Percentiles rank a stretch among this genome's conserved stretches.
Conservation (phyloP, 2,888 invertebrate genomes). For the Sinelater perroti region DNA sequence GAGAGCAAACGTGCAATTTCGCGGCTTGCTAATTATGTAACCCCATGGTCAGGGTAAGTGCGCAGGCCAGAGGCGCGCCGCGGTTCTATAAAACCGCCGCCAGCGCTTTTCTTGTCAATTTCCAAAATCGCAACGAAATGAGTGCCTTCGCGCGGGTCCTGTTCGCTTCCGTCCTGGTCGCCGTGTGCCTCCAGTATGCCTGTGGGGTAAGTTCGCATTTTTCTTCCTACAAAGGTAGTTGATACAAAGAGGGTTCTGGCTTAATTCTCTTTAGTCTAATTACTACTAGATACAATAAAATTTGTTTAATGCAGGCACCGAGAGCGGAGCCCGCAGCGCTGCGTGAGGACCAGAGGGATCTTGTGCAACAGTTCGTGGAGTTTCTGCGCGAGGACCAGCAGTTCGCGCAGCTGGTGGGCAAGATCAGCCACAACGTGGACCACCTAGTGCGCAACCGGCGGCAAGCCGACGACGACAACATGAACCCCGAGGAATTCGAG, state of each 20-base stretch:
- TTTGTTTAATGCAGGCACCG: constrained; percentile 21
- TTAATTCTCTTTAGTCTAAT: no score
- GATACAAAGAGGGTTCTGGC: no score
- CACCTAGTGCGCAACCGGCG: constrained; percentile 38
- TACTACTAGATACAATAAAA: no score
- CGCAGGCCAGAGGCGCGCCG: constrained; percentile 18
- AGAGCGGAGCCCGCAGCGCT: not conserved
- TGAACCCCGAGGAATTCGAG: constrained; percentile 37
- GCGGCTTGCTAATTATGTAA: constrained; percentile 29
- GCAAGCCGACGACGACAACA: constrained; percentile 32
- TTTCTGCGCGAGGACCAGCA: constrained; percentile 55
- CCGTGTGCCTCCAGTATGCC: constrained; percentile 8
- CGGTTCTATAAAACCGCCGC: constrained; percentile 17
- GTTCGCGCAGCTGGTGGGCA: constrained; percentile 34
- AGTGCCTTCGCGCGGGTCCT: not conserved
- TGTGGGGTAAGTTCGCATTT: constrained; percentile 15
- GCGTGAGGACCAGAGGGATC: constrained; percentile 41
- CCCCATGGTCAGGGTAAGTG: constrained; percentile 35
- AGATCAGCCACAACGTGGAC: not conserved
- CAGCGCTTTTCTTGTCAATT: constrained; percentile 6
- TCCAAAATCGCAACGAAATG: constrained; percentile 16
- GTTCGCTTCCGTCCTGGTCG: constrained; percentile 30
- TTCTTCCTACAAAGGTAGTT: no score
- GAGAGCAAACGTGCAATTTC: constrained; percentile 17
- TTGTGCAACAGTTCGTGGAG: constrained; percentile 52